Conservation (phyloP, 2,888 invertebrate species). For the Cantharis nigra region DNA sequence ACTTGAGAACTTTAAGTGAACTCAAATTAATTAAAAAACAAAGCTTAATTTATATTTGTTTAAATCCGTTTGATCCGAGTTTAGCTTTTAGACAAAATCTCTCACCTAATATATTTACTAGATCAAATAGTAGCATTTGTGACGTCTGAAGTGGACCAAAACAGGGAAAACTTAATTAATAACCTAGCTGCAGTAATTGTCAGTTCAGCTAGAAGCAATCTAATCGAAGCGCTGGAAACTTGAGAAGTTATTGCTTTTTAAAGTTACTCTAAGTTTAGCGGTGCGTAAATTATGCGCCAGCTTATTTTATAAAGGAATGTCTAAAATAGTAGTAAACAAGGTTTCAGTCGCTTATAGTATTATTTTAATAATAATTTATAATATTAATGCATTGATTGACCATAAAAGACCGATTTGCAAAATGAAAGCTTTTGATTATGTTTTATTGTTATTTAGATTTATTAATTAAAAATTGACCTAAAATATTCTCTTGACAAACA, state of each 20-base stretch:
- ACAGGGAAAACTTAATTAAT: constrained; percentile 39
- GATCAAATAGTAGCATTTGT: constrained; percentile 10
- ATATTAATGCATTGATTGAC: background rate
- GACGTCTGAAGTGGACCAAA: constrained; percentile 36
- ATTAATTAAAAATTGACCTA: background rate
- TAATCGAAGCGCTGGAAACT: constrained; percentile 36
- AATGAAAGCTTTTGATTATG: background rate
- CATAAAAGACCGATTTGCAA: background rate
- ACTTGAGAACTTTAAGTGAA: background rate
- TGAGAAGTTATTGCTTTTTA: constrained; percentile 38
- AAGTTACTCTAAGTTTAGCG: constrained; percentile 27
- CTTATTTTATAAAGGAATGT: constrained; percentile 23
- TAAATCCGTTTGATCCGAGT: background rate
- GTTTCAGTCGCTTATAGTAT: background rate
- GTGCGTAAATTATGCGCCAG: constrained; percentile 26
- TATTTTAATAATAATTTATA: background rate
- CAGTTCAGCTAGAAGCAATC: constrained; percentile 41
- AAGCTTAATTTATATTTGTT: constrained; percentile 2
- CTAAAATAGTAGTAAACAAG: constrained; percentile 17
- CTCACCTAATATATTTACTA: background rate
- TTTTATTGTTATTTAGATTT: background rate
- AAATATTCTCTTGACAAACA: background rate
- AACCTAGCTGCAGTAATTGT: constrained; percentile 39
- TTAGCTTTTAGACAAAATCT: constrained; percentile 3
- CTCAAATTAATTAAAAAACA: background rate